Percentiles rank a stretch among this genome's conserved stretches.
These are phyloP conservation scores for Scomber scombrus DNA, from an alignment of 2,113 vertebrate species.

Conservation along the genomic window DNA sequence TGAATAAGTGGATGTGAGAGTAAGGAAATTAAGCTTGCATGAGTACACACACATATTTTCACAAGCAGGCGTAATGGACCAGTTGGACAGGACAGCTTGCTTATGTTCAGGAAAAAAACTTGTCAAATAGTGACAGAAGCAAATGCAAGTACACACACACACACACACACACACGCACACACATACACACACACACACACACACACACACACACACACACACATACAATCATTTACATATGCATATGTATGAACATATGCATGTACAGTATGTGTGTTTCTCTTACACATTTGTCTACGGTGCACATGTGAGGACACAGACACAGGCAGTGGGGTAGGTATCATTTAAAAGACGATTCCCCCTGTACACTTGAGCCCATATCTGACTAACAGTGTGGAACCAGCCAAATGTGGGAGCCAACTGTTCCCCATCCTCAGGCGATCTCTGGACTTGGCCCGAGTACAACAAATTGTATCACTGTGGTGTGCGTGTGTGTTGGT, in stretches of 20 bases:
- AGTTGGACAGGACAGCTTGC: slow-evolving; percentile 82
- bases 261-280: slow-evolving; percentile 35
- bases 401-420: slow-evolving; percentile 85
- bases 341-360: slow-evolving; percentile 80
- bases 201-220: neutral
- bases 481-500: slow-evolving; percentile 35
- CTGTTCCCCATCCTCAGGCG: slow-evolving; percentile 83
- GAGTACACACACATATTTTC: slow-evolving; percentile 61
- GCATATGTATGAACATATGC: slow-evolving; percentile 41
- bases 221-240: slow-evolving; percentile 17
- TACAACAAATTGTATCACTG: slow-evolving; percentile 72
- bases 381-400: slow-evolving; percentile 85
- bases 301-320: slow-evolving; percentile 31
- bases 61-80: slow-evolving; percentile 75
- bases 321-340: slow-evolving; percentile 68
- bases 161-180: neutral
- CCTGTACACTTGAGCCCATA: slow-evolving; percentile 77
- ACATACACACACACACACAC: neutral
- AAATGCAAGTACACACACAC: slow-evolving; percentile 12
- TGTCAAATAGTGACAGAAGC: slow-evolving; percentile 66
- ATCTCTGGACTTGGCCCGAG: slow-evolving; percentile 75
- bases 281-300: slow-evolving; percentile 37
- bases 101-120: slow-evolving; percentile 71
- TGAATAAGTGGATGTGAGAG: slow-evolving; percentile 48
- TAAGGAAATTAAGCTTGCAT: slow-evolving; percentile 73